Percentiles rank a stretch among this genome's conserved stretches.
Conservation (phyloP, 23 tunicate genomes). For the Clavelina lepadiformis region DNA sequence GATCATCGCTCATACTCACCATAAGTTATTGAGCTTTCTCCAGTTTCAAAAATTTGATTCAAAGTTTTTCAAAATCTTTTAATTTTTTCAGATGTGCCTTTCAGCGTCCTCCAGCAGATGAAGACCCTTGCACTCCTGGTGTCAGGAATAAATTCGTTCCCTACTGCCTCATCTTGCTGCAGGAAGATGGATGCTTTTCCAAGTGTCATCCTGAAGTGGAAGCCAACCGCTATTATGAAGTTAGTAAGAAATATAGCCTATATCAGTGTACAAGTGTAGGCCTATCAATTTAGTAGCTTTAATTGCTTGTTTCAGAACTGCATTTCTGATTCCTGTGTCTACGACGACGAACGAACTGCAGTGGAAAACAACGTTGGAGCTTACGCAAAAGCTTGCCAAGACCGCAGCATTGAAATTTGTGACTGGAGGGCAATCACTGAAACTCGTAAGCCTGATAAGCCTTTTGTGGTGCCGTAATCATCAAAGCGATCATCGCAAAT, state of each 20-base stretch:
- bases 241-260: neutral
- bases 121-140: too few relatives aligned
- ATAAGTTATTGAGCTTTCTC: too few relatives aligned
- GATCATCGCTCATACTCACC: too few relatives aligned
- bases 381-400: slow-evolving; percentile 47
- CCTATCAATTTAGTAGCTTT: neutral
- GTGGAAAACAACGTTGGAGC: slow-evolving; percentile 36
- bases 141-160: too few relatives aligned
- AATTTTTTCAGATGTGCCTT: too few relatives aligned
- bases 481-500: too few relatives aligned
- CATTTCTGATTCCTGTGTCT: slow-evolving; percentile 43
- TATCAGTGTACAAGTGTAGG: neutral
- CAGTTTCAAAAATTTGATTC: too few relatives aligned
- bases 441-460: slow-evolving; percentile 26
- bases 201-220: slow-evolving; percentile 5
- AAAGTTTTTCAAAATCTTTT: too few relatives aligned
- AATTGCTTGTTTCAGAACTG: slow-evolving; percentile 31
- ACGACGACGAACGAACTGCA: slow-evolving; percentile 21
- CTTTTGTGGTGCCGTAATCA: too few relatives aligned
- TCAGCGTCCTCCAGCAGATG: too few relatives aligned
- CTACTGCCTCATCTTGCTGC: slow-evolving; percentile 16
- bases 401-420: slow-evolving; percentile 15
- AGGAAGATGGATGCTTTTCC: slow-evolving; percentile 36
- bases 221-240: neutral
- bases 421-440: slow-evolving; percentile 33